phyloP scores from a whole-genome alignment of 2,888 invertebrate genomes.

The Sepiola atlantica region DNA sequence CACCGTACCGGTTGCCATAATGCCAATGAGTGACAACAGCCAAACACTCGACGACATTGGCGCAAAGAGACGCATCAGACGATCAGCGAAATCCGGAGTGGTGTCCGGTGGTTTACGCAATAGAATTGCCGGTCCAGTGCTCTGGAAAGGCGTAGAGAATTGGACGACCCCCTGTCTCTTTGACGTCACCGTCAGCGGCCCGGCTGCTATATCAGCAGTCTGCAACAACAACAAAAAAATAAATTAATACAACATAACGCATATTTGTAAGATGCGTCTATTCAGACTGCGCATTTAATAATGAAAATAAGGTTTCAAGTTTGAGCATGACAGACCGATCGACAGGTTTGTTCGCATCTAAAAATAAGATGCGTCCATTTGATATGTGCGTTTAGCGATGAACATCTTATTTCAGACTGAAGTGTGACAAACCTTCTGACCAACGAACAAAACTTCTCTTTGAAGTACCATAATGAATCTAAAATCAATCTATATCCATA shows the following conservation, averaged over 20 bases:
- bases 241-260: neutral
- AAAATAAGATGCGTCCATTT: too few relatives aligned
- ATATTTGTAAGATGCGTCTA: too few relatives aligned
- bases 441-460: too few relatives aligned
- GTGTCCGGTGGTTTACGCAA: conserved; percentile 56
- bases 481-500: too few relatives aligned
- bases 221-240: conserved; percentile 50
- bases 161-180: conserved; percentile 55
- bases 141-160: conserved; percentile 63
- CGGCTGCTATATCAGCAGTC: conserved; percentile 62
- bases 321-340: too few relatives aligned
- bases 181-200: conserved; percentile 60
- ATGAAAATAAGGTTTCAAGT: too few relatives aligned
- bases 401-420: too few relatives aligned
- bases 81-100: conserved; percentile 55
- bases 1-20: conserved; percentile 62
- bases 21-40: conserved; percentile 62
- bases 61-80: conserved; percentile 57
- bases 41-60: conserved; percentile 65
- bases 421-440: too few relatives aligned
- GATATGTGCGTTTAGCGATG: too few relatives aligned
- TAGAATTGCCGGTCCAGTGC: conserved; percentile 60
- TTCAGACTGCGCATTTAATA: too few relatives aligned
- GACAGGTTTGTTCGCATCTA: too few relatives aligned
- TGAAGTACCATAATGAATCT: too few relatives aligned